Evolutionary conservation across 2,797 vertebrate species (phyloP).

Genomic region (Crax fasciolata): DNA sequence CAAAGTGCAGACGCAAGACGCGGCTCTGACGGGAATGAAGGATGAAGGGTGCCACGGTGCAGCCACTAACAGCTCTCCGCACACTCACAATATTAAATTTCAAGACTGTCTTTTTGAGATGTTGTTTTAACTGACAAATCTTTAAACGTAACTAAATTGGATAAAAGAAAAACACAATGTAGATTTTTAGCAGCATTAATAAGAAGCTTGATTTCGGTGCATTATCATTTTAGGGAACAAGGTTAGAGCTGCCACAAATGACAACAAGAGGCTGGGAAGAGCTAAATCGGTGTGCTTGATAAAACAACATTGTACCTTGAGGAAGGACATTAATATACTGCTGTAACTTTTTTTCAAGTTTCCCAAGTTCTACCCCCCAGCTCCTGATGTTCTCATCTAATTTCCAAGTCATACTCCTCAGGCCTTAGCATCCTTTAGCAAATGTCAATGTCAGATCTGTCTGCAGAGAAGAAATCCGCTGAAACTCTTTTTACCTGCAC

Average conservation of each 20-base stretch:
- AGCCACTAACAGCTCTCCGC: background rate
- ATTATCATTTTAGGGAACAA: background rate
- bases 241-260: slow-evolving; percentile 32
- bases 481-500: background rate
- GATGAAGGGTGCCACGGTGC: background rate
- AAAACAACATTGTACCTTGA: background rate
- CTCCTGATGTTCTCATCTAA: slow-evolving; percentile 46
- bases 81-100: slow-evolving; percentile 17
- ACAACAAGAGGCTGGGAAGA: background rate
- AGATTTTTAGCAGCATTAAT: background rate
- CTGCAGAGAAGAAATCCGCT: slow-evolving; percentile 18
- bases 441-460: background rate
- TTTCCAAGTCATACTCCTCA: slow-evolving; percentile 49
- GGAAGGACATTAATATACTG: slow-evolving; percentile 43
- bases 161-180: rapidly evolving
- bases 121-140: slow-evolving; percentile 4
- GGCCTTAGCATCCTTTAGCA: slow-evolving; percentile 12
- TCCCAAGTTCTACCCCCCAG: background rate
- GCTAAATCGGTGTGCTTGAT: background rate
- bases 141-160: background rate
- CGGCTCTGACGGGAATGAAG: background rate
- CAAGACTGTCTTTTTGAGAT: background rate
- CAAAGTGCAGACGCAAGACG: slow-evolving; percentile 13
- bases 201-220: background rate
- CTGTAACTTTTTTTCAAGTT: background rate